Evolutionary conservation across 1,140 invertebrate species (phyloP).

Genomic region (Nephotettix cincticeps): DNA sequence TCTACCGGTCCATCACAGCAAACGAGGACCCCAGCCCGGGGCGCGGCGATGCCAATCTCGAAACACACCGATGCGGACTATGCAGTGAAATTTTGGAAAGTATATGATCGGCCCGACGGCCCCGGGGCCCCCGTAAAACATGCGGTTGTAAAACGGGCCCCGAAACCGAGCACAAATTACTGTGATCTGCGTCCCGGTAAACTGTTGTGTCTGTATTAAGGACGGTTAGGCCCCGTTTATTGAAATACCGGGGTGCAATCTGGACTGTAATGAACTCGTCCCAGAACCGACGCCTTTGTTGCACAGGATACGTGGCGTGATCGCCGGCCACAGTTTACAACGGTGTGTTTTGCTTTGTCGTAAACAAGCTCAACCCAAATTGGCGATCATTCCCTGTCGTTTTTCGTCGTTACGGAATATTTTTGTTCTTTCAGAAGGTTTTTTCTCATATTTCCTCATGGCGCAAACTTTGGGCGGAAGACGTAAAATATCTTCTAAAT

Average conservation of each 20-base stretch:
- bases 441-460: too few relatives aligned
- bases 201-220: slow-evolving; percentile 18
- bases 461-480: too few relatives aligned
- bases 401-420: too few relatives aligned
- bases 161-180: background rate
- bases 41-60: background rate
- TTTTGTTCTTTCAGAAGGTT: too few relatives aligned
- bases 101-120: slow-evolving; percentile 5
- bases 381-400: too few relatives aligned
- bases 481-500: too few relatives aligned
- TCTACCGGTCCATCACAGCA: too few relatives aligned
- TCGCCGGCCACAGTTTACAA: too few relatives aligned
- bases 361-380: too few relatives aligned
- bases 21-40: background rate
- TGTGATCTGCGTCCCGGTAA: slow-evolving; percentile 5
- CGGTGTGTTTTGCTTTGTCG: too few relatives aligned
- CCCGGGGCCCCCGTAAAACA: background rate
- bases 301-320: too few relatives aligned
- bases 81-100: slow-evolving; percentile 14
- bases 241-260: background rate
- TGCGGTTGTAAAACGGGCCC: background rate
- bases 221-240: slow-evolving; percentile 1
- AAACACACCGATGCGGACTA: background rate
- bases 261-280: background rate
- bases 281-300: background rate